A percentile compares a stretch with the other conserved stretches of the same genome.
Evolutionary conservation across 2,888 invertebrate genomes (phyloP).

Genomic region (Tinea semifulvella): DNA sequence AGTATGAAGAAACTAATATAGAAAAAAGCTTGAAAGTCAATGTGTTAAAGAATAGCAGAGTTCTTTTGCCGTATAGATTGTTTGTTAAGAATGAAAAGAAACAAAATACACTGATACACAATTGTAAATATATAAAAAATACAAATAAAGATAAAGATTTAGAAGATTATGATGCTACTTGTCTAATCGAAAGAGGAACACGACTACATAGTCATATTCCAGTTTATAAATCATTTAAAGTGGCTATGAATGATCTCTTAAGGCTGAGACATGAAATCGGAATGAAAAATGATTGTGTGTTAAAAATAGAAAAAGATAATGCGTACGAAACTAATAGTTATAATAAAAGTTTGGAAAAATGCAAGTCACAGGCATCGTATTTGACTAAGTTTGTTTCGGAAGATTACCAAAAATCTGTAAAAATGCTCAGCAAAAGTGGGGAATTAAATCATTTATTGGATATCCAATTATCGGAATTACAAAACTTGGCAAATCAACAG

Average conservation of each 20-base stretch:
- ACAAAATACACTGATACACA: not conserved
- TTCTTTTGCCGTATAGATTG: conserved; percentile 34
- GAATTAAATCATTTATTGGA: conserved; percentile 44
- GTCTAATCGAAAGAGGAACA: conserved; percentile 19
- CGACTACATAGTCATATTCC: conserved; percentile 25
- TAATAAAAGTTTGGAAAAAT: conserved; percentile 48
- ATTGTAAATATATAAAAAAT: conserved; percentile 17
- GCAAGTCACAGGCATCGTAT: conserved; percentile 57
- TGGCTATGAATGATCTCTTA: conserved; percentile 28
- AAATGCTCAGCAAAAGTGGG: conserved; percentile 59
- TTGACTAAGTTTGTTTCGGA: conserved; percentile 70
- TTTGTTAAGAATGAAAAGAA: conserved; percentile 28
- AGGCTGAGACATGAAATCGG: conserved; percentile 39
- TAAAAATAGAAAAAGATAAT: conserved; percentile 63
- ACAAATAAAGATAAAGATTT: conserved; percentile 35
- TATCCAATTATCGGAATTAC: conserved; percentile 45
- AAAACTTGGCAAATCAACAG: conserved; percentile 42
- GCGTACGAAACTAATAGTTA: conserved; percentile 61
- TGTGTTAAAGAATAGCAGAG: conserved; percentile 29
- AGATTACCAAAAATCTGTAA: conserved; percentile 70
- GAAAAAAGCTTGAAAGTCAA: conserved; percentile 27
- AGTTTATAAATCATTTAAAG: conserved; percentile 35
- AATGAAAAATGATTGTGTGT: conserved; percentile 49
- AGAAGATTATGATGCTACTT: conserved; percentile 23
- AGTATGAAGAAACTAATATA: conserved; percentile 19